Percentiles rank a stretch among this genome's conserved stretches.
phyloP scores from a whole-genome alignment of 1,140 invertebrate species.

The Pemphigus obesinymphae region DNA sequence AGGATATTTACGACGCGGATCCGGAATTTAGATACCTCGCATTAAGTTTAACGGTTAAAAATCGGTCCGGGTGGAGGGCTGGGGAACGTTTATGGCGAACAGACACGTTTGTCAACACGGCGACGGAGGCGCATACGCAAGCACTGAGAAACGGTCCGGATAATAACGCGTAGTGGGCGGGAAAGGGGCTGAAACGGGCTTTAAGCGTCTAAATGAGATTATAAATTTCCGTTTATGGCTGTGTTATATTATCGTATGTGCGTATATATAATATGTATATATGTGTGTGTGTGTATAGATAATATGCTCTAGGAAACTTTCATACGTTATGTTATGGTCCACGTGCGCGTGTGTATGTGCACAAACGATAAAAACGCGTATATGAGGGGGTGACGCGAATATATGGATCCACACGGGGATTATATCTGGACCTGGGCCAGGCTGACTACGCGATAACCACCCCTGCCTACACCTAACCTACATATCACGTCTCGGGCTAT shows the following conservation, averaged over 20 bases:
- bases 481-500: neutral
- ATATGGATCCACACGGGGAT: neutral
- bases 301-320: conserved; percentile 22
- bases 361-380: too few species aligned
- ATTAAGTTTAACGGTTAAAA: conserved; percentile 39
- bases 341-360: neutral
- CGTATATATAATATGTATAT: too few species aligned
- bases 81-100: conserved; percentile 15
- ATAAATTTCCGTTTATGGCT: conserved; percentile 36
- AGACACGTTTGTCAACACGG: conserved; percentile 37
- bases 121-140: neutral
- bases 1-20: conserved; percentile 25
- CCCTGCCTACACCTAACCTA: too few species aligned
- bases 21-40: conserved; percentile 33
- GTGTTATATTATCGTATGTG: neutral
- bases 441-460: neutral
- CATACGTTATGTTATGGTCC: neutral
- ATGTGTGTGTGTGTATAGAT: neutral
- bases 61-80: neutral
- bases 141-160: conserved; percentile 8
- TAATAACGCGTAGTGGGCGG: neutral
- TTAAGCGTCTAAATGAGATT: conserved; percentile 31
- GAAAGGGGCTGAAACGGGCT: neutral
- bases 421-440: conserved; percentile 31
- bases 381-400: too few species aligned